Evolutionary conservation across 2,113 vertebrate genomes (phyloP).

Genomic region (Tetrao urogallus): DNA sequence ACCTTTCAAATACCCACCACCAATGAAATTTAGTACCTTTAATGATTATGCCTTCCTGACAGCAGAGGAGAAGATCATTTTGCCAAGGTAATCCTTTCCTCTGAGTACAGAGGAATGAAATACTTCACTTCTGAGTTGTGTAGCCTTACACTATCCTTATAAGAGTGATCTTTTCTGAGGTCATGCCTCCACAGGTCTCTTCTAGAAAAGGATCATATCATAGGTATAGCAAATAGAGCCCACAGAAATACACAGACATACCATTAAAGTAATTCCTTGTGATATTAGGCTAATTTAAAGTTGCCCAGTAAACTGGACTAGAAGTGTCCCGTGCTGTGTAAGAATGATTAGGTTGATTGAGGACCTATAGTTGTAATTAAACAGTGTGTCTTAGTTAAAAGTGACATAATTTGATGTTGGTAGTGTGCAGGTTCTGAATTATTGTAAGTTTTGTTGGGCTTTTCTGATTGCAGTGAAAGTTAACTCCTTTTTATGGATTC

Average conservation of each 20-base stretch:
- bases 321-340: not conserved
- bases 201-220: not conserved
- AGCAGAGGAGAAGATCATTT: constrained; percentile 95
- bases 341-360: not conserved
- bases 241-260: not conserved
- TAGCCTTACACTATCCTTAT: not conserved
- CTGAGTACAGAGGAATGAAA: not conserved
- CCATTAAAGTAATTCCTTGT: not conserved
- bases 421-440: not conserved
- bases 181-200: not conserved
- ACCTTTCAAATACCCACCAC: constrained; percentile 94
- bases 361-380: not conserved
- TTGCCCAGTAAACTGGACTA: not conserved
- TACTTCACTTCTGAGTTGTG: not conserved
- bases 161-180: not conserved
- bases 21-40: constrained; percentile 97
- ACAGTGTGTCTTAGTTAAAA: not conserved
- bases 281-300: not conserved
- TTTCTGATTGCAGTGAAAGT: not conserved
- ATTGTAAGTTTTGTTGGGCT: not conserved
- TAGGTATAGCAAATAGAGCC: not conserved
- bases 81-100: constrained; percentile 87
- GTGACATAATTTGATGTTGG: not conserved
- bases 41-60: constrained; percentile 94
- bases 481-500: not conserved